Evolutionary conservation across 1,140 invertebrate species (phyloP), one percentile per base, ranked within the genome.

Genomic region (Eubasilissa regina): DNA sequence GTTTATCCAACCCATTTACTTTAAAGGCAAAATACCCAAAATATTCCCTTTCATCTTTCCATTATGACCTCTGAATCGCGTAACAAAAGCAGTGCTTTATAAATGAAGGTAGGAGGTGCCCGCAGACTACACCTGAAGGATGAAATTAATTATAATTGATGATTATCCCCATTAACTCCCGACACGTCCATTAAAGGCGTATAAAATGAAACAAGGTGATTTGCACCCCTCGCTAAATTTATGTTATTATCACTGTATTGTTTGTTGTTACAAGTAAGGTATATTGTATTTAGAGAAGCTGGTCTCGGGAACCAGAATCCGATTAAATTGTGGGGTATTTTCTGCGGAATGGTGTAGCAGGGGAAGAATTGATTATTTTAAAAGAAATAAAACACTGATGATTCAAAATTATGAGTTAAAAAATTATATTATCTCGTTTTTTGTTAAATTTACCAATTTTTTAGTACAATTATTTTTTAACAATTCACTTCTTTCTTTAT

Each of bases 91-190:
- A 60, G 44, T 60, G 73, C 73, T 75, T 75, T 60, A 75, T 45
- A 60, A 75, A 75, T 58, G 12, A 58, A 73, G 70, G 70, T n/a
- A n/a, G 12, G 58, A 51, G 48, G 48, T 51, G 58, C 3, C 58
- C 15, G 10, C 21, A n/a, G n/a, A 15, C 58, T 55, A 47, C 60
- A 55, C 64, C 45, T 72, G 66, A 47, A 55, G 78, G 70, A 75
- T 62, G 48, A 72, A 73, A 81, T 81, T 81, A 81, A 81, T 81
- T 81, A 66, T 81, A 81, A 81, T 81, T 81, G 80, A 81, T 81
- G 80, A 81, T 75, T 51, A 75, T 21, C 35, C 75, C 74, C 53
- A 70, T 70, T 70, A 58, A 60, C 64, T 64, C 53, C 76, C 62
- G 64, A 78, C 66, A 68, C 75, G 75, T 81, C 75, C 80, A 81